These are phyloP conservation scores for Bemisia tabaci DNA, from an alignment of 1,140 invertebrate species.

Conservation along the genomic window DNA sequence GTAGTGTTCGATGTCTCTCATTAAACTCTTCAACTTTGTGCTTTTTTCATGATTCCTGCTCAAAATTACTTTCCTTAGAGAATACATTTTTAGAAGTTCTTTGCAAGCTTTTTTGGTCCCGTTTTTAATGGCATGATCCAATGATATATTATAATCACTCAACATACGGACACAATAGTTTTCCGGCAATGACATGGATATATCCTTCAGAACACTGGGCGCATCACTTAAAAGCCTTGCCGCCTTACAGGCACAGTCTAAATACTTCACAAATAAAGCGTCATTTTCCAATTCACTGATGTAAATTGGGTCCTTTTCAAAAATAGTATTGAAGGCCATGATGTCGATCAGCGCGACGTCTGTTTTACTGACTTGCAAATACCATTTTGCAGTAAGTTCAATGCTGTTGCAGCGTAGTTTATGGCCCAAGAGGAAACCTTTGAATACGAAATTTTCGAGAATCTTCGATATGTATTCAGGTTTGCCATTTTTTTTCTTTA, in stretches of 20 bases:
- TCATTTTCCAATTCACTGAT: no score
- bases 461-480: not conserved
- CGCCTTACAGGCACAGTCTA: not conserved
- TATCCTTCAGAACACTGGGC: not conserved
- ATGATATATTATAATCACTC: not conserved
- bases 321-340: not conserved
- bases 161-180: not conserved
- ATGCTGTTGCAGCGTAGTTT: not conserved
- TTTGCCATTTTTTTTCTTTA: not conserved
- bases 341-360: not conserved
- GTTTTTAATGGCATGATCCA: not conserved
- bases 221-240: not conserved
- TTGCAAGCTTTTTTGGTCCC: not conserved
- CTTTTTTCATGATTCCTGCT: no score
- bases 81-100: not conserved
- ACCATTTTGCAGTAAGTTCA: not conserved
- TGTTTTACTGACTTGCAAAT: not conserved
- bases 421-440: not conserved
- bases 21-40: no score
- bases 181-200: not conserved
- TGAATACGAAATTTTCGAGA: not conserved
- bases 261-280: not conserved
- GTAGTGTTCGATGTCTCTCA: no score
- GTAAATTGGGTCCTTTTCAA: no score
- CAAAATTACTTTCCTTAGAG: not conserved